Evolutionary conservation across 2,797 vertebrate species (phyloP), one percentile per base, ranked within the genome.

Genomic region (Helarctos malayanus): DNA sequence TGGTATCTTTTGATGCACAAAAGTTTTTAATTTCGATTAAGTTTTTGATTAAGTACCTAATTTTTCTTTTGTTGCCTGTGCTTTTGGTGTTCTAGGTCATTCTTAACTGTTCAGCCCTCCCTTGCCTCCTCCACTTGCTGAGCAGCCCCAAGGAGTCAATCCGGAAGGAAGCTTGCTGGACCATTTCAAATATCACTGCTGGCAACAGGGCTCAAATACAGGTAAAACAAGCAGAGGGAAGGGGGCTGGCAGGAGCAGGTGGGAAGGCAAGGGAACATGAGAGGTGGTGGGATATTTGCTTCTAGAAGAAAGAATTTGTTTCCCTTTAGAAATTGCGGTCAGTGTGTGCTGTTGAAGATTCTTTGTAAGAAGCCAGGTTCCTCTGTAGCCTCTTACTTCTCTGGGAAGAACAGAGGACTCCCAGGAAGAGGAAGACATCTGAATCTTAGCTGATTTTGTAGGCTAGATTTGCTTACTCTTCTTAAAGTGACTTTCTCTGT

Each of bases 151-250:
- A 99, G 98, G 99, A 99, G 95, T 99, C 99, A 49, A 99, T 99
- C 97, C 99, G 99, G 95, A 99, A 99, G 98, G 99, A 99, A 98
- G 99, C 99, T 0, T 99, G 99, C 98, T 99, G 99, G 99, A 99
- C 99, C 94, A 99, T 99, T 98, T 99, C 99, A 56, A 99, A 99
- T 97, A 99, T 99, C 98, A 99, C 99, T 73, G 99, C 99, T 80
- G 99, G 99, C 94, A 99, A 99, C 99, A 98, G 99, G 98, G 99
- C 99, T 95, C 99, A 99, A 88, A 99, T 99, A 98, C 99, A 99
- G 99, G 99, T 99, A 98, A 14, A 15, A 93, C 19, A 94, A 76
- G 32, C 59, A 83, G 38, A 79, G 23, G 21, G 3, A 82, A 27
- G 41, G 63, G 35, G 25, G 15, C 1, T 1, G 1, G 73, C 45